A percentile compares a stretch with the other conserved stretches of the same genome.
Conservation (phyloP, 2,113 vertebrate genomes). For the Crotalus helleri region DNA sequence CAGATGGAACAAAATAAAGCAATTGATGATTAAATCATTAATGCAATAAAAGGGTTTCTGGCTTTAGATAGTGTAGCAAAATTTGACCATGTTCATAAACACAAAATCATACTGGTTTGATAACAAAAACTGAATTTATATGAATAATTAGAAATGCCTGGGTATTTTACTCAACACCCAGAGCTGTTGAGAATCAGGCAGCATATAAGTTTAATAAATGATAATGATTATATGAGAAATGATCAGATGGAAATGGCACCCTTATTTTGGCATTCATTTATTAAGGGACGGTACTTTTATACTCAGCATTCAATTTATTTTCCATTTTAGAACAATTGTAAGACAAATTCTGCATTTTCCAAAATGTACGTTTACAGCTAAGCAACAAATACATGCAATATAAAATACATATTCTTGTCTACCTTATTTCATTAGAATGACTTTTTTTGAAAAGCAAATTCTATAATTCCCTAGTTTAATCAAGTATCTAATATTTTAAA, state of each 20-base stretch:
- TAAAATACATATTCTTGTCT: neutral
- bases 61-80: neutral
- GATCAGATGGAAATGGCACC: neutral
- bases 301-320: neutral
- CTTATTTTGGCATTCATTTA: neutral
- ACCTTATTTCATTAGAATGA: neutral
- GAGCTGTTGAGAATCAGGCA: neutral
- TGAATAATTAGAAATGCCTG: neutral
- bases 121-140: neutral
- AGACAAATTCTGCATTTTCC: neutral
- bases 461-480: neutral
- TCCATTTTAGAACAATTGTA: neutral
- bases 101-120: neutral
- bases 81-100: neutral
- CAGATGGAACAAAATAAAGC: neutral
- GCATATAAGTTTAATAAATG: neutral
- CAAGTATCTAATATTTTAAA: neutral
- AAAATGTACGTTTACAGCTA: neutral
- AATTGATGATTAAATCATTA: neutral
- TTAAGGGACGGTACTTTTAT: neutral
- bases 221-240: neutral
- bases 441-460: neutral
- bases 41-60: neutral
- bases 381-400: neutral
- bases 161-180: neutral